Percentiles rank a stretch among this genome's conserved stretches.
phyloP scores from a whole-genome alignment of 2,113 vertebrate species.

The Jacana jacana region DNA sequence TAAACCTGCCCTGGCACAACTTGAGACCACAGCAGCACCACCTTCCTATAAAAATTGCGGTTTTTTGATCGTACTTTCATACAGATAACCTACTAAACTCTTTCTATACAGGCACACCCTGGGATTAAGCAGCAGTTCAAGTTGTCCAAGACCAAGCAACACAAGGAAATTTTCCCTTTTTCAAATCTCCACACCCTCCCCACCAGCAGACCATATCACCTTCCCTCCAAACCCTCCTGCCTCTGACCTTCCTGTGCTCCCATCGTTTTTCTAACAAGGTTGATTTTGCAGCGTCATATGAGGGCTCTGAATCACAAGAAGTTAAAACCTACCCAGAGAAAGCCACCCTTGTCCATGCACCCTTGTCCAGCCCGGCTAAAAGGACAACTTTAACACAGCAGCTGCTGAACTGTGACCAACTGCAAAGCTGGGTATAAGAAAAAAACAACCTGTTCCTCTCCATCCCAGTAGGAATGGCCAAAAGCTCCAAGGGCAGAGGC shows the following conservation, averaged over 20 bases:
- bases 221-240: not conserved
- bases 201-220: fast-evolving
- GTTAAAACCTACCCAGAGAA: not conserved
- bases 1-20: no score
- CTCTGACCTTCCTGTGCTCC: not conserved
- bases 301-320: not conserved
- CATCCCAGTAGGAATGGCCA: not conserved
- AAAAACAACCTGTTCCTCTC: not conserved
- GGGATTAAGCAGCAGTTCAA: not conserved
- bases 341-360: not conserved
- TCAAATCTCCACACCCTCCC: not conserved
- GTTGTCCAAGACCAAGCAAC: not conserved
- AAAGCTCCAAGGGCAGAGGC: not conserved
- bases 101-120: not conserved
- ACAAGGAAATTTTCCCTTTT: not conserved
- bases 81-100: not conserved
- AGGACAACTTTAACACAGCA: not conserved
- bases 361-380: not conserved
- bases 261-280: not conserved
- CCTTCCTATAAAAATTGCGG: not conserved
- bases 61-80: not conserved
- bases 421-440: not conserved
- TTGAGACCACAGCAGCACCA: not conserved
- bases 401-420: constrained; percentile 37
- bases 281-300: fast-evolving